phyloP scores from a whole-genome alignment of 2,797 vertebrate genomes.

The Diplodus sargus region DNA sequence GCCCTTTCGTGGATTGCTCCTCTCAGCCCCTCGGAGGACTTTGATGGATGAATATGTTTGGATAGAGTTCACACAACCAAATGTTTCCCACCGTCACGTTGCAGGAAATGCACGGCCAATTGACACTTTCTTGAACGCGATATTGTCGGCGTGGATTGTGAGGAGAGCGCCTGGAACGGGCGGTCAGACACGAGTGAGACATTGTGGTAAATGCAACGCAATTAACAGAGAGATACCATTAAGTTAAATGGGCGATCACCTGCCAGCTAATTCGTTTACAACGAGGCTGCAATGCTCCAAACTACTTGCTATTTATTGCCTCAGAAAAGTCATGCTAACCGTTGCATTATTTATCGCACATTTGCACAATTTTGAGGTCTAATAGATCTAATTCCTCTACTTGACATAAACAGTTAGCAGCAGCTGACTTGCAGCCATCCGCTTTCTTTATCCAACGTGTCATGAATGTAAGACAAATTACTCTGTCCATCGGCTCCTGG shows the following conservation, averaged over 20 bases:
- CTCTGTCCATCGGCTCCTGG: conserved; percentile 35
- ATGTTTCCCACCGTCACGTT: conserved; percentile 36
- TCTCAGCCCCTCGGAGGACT: conserved; percentile 38
- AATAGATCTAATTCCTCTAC: conserved; percentile 11
- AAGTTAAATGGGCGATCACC: conserved; percentile 17
- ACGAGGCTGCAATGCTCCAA: neutral
- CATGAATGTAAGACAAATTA: conserved; percentile 48
- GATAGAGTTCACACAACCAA: conserved; percentile 60
- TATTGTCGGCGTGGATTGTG: conserved; percentile 26
- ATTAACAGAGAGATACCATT: conserved; percentile 4
- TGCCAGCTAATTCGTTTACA: conserved; percentile 45
- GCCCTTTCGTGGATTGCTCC: conserved; percentile 61
- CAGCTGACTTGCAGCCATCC: neutral
- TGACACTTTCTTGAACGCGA: conserved; percentile 40
- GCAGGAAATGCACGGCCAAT: conserved; percentile 22
- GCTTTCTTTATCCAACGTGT: conserved; percentile 14
- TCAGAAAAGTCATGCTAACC: neutral
- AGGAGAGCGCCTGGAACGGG: neutral
- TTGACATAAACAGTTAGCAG: conserved; percentile 17
- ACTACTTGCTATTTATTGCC: neutral
- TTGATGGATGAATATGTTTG: conserved; percentile 71
- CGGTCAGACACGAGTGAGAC: neutral
- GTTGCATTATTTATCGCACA: conserved; percentile 7
- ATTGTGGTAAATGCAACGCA: conserved; percentile 16
- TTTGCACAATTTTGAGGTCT: neutral